These are phyloP conservation scores for Drosophila sucinea DNA, from an alignment of 1,140 invertebrate species.

Conservation along the genomic window DNA sequence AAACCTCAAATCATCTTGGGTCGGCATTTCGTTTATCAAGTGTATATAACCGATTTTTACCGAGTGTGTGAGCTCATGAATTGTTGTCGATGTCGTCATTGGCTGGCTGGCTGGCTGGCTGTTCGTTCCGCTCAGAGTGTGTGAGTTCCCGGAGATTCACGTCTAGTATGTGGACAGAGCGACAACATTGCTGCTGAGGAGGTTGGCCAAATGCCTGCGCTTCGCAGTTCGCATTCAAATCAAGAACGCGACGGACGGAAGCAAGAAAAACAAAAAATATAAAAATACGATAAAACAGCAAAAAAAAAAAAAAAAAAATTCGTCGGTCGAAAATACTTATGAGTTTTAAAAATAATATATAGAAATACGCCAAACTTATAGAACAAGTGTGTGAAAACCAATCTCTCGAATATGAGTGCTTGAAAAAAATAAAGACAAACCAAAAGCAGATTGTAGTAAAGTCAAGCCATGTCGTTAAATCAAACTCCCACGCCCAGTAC, in stretches of 20 bases:
- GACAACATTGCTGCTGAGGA: slow-evolving; percentile 49
- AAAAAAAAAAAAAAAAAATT: slow-evolving; percentile 24
- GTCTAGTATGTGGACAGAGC: slow-evolving; percentile 15
- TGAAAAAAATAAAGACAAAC: neutral
- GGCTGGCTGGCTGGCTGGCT: slow-evolving; percentile 31
- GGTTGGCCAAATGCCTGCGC: slow-evolving; percentile 52
- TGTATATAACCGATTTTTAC: neutral
- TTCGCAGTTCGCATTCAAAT: slow-evolving; percentile 61
- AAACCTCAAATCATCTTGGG: neutral
- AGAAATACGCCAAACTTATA: slow-evolving; percentile 28
- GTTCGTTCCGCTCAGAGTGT: slow-evolving; percentile 20
- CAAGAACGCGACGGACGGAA: slow-evolving; percentile 64
- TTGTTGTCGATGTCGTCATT: slow-evolving; percentile 60
- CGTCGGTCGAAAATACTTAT: slow-evolving; percentile 25
- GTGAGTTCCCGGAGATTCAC: slow-evolving; percentile 1
- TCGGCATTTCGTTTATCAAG: slow-evolving; percentile 4
- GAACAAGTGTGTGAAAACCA: neutral
- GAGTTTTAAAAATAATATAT: slow-evolving; percentile 11
- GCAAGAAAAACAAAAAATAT: slow-evolving; percentile 31
- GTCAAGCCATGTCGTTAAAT: slow-evolving; percentile 46
- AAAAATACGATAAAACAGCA: slow-evolving; percentile 51
- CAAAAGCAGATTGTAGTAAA: neutral
- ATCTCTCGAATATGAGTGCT: slow-evolving; percentile 3
- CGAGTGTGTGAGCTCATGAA: slow-evolving; percentile 59
- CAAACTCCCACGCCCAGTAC: slow-evolving; percentile 48